Evolutionary conservation across 2,888 invertebrate species (phyloP), one percentile per base, ranked within the genome.

Genomic region (Mythimna pallens): DNA sequence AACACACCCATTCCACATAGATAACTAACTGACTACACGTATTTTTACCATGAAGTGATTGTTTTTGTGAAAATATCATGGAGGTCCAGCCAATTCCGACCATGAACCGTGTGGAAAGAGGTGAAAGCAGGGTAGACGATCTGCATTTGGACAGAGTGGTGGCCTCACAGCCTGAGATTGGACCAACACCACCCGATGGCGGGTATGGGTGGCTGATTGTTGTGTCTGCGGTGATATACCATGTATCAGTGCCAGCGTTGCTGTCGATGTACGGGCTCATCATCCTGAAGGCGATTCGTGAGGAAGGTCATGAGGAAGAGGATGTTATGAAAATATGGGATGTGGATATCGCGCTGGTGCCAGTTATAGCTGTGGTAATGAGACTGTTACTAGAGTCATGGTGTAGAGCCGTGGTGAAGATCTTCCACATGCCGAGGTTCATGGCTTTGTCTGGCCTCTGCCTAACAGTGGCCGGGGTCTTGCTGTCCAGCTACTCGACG

Each of bases 171-270:
- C 97, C 97, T 2, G 97, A 97, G 91, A 94, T 97, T 65, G 97
- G 97, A 0, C 97, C 97, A 0, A 96, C 96, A 20, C 96, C 97
- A 64, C 97, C 97, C 3, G 97, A 97, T 86, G 97, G 97, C 0
- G 97, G 97, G 3, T 97, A 97, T 86, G 97, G 97, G 0, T 97
- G 97, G 97, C 87, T 97, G 64, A 96, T 97, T 82, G 96, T 97
- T 66, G 86, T 96, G 55, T 96, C 97, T 20, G 96, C 97, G 50
- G 92, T 96, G 80, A 92, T 97, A 81, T 97, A 97, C 88, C 97
- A 97, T 92, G 96, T 97, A 87, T 93, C 97, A n/a, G 95, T 97
- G 57, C 97, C 97, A 22, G 95, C 96, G 69, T 83, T 97, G 70
- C 86, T 96, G n/a, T 94, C 96, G 54, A 92, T 96, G 67, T 97